phyloP scores from a whole-genome alignment of 2,797 vertebrate species.

The Rhincodon typus region DNA sequence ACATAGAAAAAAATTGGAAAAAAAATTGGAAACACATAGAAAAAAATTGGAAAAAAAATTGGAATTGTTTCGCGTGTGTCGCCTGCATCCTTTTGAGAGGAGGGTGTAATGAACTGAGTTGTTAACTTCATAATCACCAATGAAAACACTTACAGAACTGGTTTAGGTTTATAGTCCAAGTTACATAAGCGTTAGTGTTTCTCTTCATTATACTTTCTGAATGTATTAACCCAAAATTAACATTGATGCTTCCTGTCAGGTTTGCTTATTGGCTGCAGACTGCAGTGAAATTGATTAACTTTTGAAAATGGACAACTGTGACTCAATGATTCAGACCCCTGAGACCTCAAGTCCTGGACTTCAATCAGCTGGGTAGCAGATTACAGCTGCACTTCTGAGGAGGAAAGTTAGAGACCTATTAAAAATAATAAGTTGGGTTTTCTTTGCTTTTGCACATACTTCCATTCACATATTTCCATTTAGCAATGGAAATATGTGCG shows the following conservation, averaged over 20 bases:
- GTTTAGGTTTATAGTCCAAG: background rate
- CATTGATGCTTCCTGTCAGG: background rate
- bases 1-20: conserved; percentile 38
- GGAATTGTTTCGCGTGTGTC: background rate
- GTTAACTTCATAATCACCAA: background rate
- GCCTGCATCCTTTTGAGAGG: background rate
- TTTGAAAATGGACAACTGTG: too few species aligned
- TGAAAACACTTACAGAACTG: background rate
- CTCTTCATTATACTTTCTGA: background rate
- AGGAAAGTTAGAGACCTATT: background rate
- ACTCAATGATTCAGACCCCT: too few species aligned
- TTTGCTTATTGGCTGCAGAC: background rate
- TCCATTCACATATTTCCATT: too few species aligned
- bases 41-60: too few species aligned
- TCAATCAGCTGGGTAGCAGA: too few species aligned
- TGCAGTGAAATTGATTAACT: background rate
- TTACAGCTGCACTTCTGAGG: too few species aligned
- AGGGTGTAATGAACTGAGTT: background rate
- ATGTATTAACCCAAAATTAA: background rate
- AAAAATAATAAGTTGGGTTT: background rate
- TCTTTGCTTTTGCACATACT: background rate
- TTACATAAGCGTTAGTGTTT: background rate
- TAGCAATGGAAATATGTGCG: too few species aligned
- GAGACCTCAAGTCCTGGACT: too few species aligned
- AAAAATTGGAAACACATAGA: conserved; percentile 38